Base-by-base conservation (phyloP, 2,888 invertebrate genomes). In the Taphrorychus bicolor region DNA sequence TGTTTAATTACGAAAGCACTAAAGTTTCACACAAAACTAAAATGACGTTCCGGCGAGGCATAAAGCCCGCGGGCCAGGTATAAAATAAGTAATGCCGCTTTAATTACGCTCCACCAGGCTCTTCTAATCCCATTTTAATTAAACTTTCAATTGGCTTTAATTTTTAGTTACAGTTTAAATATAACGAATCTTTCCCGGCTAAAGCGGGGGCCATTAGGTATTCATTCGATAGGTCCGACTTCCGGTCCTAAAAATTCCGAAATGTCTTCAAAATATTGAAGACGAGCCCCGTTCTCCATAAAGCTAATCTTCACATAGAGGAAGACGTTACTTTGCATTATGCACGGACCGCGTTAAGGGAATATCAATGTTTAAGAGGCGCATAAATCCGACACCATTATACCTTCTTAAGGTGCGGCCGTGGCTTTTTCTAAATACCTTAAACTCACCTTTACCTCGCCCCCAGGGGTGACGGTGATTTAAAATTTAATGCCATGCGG, bases 121-220 rank as follows among this genome's bases (percentile, higher is more conserved):
- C 63, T 64, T 64, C 51, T 67, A 70, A 67, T 67, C 63, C 61
- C 17, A 56, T 60, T 70, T 67, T 67, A 70, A 67, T 70, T 70
- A 64, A 70, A 67, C 45, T 57, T 53, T 54, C 52, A 61, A 70
- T 56, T 64, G 63, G 53, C 62, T 63, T 57, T 18, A 51, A 51
- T 51, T 18, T 51, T 51, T 51, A 19, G 51, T 51, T 19, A 9
- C 51, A 22, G 21, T 7, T 18, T 11, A 51, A 51, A 11, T 19
- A 21, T 11, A 51, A n/a, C n/a, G n/a, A n/a, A n/a, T n/a, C n/a
- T n/a, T n/a, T n/a, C n/a, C n/a, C n/a, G n/a, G n/a, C n/a, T n/a
- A n/a, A n/a, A n/a, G n/a, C n/a, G n/a, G n/a, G n/a, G 7, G 9
- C 21, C 22, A 51, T 51, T 51, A 51, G 19, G 51, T 22, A 51